Conservation (phyloP, 2,797 vertebrate genomes). For the Dendrocincla tyrannina region DNA sequence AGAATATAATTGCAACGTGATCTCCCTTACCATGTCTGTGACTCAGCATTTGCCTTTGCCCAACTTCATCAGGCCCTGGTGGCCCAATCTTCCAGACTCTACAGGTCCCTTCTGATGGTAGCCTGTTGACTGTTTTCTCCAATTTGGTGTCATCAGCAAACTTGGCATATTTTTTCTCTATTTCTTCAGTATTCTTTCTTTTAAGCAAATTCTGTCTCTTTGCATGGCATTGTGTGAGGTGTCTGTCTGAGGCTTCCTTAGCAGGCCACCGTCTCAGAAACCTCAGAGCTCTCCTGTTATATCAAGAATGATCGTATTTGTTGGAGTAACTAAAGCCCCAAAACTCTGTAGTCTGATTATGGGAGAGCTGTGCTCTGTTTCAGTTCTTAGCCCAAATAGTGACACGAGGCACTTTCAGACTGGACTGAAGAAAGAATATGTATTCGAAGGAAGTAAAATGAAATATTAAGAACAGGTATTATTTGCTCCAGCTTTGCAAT, state of each 20-base stretch:
- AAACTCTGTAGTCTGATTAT: neutral
- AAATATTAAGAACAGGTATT: neutral
- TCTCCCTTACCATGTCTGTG: neutral
- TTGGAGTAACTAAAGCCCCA: neutral
- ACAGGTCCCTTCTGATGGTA: neutral
- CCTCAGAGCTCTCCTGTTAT: neutral
- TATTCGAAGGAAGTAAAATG: neutral
- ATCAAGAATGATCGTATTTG: neutral
- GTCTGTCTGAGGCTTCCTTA: neutral
- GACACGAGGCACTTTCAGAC: neutral
- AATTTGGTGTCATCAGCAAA: neutral
- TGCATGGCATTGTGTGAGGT: neutral
- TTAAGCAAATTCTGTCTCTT: neutral
- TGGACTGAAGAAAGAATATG: neutral
- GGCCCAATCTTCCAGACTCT: neutral
- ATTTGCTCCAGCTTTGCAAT: neutral
- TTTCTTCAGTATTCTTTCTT: neutral
- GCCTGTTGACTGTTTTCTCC: neutral
- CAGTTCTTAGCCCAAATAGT: neutral
- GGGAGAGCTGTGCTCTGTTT: neutral
- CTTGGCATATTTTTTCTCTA: neutral
- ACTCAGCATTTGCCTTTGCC: neutral
- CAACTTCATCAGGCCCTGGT: neutral
- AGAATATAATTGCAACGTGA: accelerated
- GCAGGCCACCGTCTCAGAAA: neutral